Percentiles rank a stretch among this genome's conserved stretches.
Evolutionary conservation across 1,140 invertebrate genomes (phyloP).

Genomic region (Scaptomyza pallida): DNA sequence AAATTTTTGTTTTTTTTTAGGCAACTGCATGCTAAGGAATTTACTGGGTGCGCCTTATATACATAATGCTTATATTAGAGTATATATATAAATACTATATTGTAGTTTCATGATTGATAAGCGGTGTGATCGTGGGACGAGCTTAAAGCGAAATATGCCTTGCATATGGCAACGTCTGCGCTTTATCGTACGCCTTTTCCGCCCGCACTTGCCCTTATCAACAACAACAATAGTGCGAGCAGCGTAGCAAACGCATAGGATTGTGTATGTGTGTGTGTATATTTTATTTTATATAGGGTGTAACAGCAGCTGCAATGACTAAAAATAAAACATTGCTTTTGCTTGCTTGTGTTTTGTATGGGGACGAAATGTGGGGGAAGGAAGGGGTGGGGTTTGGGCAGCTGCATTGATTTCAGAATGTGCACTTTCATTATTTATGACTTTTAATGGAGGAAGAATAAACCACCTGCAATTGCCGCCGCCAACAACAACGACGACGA

Average conservation of each 20-base stretch:
- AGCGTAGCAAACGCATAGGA: conserved; percentile 9
- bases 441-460: conserved; percentile 44
- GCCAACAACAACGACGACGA: conserved; percentile 3
- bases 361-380: not conserved
- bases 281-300: conserved; percentile 24
- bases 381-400: no score
- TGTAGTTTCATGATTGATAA: conserved; percentile 21
- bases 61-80: not conserved
- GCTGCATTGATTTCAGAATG: conserved; percentile 54
- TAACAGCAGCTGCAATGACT: conserved; percentile 50
- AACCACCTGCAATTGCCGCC: conserved; percentile 45
- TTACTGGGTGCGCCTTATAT: not conserved
- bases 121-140: conserved; percentile 23
- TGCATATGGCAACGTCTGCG: conserved; percentile 13
- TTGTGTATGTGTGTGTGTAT: conserved; percentile 3
- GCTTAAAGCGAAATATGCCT: conserved; percentile 11
- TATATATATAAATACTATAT: conserved; percentile 7
- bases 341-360: not conserved
- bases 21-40: not conserved
- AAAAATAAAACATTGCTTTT: conserved; percentile 41
- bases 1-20: conserved; percentile 11
- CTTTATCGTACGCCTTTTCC: conserved; percentile 35
- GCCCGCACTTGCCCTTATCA: conserved; percentile 46
- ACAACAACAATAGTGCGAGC: not conserved
- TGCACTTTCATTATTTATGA: conserved; percentile 56